These are phyloP conservation scores for Anniella stebbinsi DNA, from an alignment of 2,797 vertebrate species.

Conservation along the genomic window DNA sequence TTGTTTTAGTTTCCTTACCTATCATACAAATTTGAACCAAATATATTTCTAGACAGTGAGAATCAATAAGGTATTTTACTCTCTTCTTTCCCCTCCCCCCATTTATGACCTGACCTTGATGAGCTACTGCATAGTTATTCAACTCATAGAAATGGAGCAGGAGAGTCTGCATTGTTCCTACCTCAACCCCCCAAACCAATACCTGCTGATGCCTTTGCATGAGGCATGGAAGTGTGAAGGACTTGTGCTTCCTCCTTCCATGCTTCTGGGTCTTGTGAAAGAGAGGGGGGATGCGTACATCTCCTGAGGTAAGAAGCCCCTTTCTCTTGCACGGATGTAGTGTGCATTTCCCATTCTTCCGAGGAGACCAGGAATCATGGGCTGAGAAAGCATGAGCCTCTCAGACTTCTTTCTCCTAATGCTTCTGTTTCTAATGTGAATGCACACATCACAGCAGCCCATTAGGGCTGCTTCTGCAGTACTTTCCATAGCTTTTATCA, in stretches of 20 bases:
- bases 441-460: background rate
- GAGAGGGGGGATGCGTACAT: no score
- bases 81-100: background rate
- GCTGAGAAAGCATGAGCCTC: background rate
- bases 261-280: background rate
- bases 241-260: background rate
- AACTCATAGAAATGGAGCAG: background rate
- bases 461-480: background rate
- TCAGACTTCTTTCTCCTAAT: background rate
- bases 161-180: background rate
- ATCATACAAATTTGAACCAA: background rate
- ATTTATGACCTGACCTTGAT: background rate
- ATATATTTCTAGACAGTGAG: background rate
- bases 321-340: background rate
- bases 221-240: background rate
- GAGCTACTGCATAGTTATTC: background rate
- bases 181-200: background rate
- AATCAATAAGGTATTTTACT: background rate
- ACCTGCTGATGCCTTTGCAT: background rate
- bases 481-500: background rate
- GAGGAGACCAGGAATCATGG: background rate
- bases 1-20: constrained; percentile 9
- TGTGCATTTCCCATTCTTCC: background rate
- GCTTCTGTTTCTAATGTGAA: background rate
- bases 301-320: background rate